These are phyloP conservation scores for Xestobium rufovillosum DNA, from an alignment of 2,888 invertebrate genomes.

Conservation along the genomic window DNA sequence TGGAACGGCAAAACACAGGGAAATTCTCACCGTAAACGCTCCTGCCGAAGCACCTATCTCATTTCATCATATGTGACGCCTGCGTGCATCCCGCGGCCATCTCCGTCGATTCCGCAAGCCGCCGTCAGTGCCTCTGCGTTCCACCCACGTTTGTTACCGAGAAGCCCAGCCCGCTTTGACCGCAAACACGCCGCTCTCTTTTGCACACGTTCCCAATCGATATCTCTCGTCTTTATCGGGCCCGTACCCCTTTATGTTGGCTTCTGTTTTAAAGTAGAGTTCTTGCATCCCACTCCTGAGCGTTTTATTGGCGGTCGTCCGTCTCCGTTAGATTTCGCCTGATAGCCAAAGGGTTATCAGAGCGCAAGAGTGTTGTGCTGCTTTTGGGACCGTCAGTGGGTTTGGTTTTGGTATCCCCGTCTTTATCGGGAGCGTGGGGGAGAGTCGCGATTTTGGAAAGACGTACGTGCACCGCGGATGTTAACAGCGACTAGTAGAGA, in stretches of 20 bases:
- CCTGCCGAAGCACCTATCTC: conserved; percentile 28
- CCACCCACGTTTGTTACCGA: conserved; percentile 59
- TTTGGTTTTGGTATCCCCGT: too few species aligned
- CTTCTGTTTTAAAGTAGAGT: conserved; percentile 45
- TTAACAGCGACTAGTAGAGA: conserved; percentile 36
- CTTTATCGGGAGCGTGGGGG: conserved; percentile 28
- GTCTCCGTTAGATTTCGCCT: conserved; percentile 31
- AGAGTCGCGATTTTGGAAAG: conserved; percentile 22
- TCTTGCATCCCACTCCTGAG: too few species aligned
- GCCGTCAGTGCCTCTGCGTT: conserved; percentile 45
- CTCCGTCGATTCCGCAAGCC: neutral
- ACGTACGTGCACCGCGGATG: conserved; percentile 29
- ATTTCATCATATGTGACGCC: conserved; percentile 39
- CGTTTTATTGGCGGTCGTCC: too few species aligned
- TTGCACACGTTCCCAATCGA: conserved; percentile 46
- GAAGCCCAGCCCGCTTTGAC: conserved; percentile 62
- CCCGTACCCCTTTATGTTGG: conserved; percentile 42
- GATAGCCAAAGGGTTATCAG: conserved; percentile 47
- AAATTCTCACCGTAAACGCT: conserved; percentile 30
- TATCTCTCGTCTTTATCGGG: conserved; percentile 40
- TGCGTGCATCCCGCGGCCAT: conserved; percentile 31
- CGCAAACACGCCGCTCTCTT: conserved; percentile 58
- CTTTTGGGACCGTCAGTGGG: conserved; percentile 33
- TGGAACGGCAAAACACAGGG: conserved; percentile 39
- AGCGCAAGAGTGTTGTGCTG: conserved; percentile 41